Percentiles rank a stretch among this genome's conserved stretches.
Conservation (phyloP, 1,140 invertebrate species). For the Pteromalus puparum region DNA sequence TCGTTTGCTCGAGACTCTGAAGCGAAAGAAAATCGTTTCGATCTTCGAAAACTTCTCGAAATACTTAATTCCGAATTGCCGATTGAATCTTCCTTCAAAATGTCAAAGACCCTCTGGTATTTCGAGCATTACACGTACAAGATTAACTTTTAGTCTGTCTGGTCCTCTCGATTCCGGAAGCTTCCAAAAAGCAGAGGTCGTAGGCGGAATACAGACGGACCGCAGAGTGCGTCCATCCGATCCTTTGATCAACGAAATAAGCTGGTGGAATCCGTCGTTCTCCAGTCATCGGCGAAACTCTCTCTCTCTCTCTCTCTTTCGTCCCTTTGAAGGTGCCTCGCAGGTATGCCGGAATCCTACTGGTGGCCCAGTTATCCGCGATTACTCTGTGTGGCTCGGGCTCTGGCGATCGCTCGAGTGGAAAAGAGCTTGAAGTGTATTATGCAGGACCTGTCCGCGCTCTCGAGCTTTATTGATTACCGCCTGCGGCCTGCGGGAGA, state of each 20-base stretch:
- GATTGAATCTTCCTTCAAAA: too few species aligned
- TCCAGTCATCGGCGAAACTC: not conserved
- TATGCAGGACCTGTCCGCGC: not conserved
- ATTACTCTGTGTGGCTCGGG: not conserved
- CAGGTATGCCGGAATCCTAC: not conserved
- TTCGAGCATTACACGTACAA: too few species aligned
- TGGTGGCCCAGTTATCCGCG: not conserved
- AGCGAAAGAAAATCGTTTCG: too few species aligned
- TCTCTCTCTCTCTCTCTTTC: too few species aligned
- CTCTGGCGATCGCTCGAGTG: not conserved
- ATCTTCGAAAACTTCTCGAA: too few species aligned
- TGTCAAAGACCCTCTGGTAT: too few species aligned
- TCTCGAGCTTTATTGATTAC: constrained; percentile 15
- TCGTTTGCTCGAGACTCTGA: too few species aligned
- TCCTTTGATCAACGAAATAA: constrained; percentile 36
- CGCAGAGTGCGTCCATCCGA: not conserved
- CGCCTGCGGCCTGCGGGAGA: too few species aligned
- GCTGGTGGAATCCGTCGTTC: not conserved
- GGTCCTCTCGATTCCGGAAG: too few species aligned
- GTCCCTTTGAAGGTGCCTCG: constrained; percentile 16
- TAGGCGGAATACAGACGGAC: not conserved
- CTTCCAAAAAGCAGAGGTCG: not conserved
- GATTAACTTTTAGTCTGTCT: too few species aligned
- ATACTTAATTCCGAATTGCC: too few species aligned
- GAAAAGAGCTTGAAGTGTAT: constrained; percentile 1